A percentile compares a stretch with the other conserved stretches of the same genome.
These are phyloP conservation scores for Calephelis perditalis DNA, from an alignment of 2,888 invertebrate genomes.

Conservation along the genomic window DNA sequence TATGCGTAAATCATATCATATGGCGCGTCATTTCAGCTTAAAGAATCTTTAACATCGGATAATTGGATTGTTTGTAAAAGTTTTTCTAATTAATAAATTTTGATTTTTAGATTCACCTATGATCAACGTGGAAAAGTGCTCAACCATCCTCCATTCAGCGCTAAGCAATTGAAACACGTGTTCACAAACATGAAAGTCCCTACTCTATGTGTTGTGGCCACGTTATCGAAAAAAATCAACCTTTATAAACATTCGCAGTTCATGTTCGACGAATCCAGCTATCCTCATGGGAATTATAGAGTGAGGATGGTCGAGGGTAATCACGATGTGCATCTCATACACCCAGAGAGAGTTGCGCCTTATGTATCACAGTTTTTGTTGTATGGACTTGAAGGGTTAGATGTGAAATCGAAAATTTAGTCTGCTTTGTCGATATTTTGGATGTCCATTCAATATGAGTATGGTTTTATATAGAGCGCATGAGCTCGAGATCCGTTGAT, in stretches of 20 bases:
- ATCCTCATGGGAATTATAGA: slow-evolving; percentile 40
- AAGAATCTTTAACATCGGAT: too few relatives aligned
- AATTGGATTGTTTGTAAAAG: too few relatives aligned
- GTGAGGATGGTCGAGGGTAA: slow-evolving; percentile 62
- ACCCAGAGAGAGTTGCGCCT: slow-evolving; percentile 70
- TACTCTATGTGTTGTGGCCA: slow-evolving; percentile 41
- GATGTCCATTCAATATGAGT: neutral
- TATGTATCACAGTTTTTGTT: slow-evolving; percentile 56
- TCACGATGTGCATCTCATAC: slow-evolving; percentile 79
- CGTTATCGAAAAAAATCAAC: slow-evolving; percentile 37
- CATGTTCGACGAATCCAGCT: slow-evolving; percentile 43
- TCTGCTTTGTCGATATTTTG: too few relatives aligned
- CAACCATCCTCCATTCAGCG: slow-evolving; percentile 48
- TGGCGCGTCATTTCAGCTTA: too few relatives aligned
- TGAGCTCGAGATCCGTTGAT: too few relatives aligned
- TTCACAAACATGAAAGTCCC: slow-evolving; percentile 44
- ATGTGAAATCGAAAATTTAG: slow-evolving; percentile 46
- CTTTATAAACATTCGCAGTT: slow-evolving; percentile 40
- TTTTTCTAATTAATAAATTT: neutral
- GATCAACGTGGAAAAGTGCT: slow-evolving; percentile 70
- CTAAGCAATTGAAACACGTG: slow-evolving; percentile 45
- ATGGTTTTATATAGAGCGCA: too few relatives aligned
- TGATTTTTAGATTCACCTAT: slow-evolving; percentile 61
- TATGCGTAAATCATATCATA: too few relatives aligned
- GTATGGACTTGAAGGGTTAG: slow-evolving; percentile 43